These are phyloP conservation scores for Tetrax tetrax DNA, from an alignment of 2,113 vertebrate species.

Conservation along the genomic window DNA sequence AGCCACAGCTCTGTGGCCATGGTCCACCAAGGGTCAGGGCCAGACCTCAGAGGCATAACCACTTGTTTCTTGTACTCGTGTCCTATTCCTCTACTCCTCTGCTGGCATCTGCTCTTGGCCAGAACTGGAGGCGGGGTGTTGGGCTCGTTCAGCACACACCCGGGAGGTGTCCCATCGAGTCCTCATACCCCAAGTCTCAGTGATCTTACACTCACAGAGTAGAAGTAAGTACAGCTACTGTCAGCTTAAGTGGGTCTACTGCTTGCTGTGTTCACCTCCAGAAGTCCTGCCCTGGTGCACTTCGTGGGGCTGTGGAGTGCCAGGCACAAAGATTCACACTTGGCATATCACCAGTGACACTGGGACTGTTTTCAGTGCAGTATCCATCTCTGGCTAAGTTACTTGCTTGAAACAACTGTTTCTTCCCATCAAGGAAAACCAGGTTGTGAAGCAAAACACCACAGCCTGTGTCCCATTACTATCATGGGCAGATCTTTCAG, in stretches of 20 bases:
- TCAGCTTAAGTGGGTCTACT: not conserved
- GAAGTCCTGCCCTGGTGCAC: not conserved
- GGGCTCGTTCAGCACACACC: not conserved
- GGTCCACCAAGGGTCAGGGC: not conserved
- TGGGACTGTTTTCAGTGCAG: not conserved
- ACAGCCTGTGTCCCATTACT: not conserved
- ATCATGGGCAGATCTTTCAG: not conserved
- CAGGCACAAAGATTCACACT: not conserved
- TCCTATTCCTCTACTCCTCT: not conserved
- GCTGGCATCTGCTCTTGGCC: not conserved
- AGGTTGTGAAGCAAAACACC: not conserved
- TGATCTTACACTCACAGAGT: not conserved
- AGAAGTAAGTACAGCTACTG: not conserved
- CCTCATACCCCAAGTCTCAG: accelerated
- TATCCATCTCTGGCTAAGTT: not conserved
- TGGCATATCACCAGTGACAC: no score
- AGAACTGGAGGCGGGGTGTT: not conserved
- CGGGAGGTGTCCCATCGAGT: accelerated
- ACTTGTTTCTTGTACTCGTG: not conserved
- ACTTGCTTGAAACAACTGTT: not conserved
- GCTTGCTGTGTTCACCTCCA: not conserved
- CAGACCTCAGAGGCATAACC: not conserved
- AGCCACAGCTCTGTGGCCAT: not conserved
- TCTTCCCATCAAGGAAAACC: not conserved
- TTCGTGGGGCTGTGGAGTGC: accelerated